phyloP scores from a whole-genome alignment of 2,888 invertebrate genomes.

The Lutraria lutraria region DNA sequence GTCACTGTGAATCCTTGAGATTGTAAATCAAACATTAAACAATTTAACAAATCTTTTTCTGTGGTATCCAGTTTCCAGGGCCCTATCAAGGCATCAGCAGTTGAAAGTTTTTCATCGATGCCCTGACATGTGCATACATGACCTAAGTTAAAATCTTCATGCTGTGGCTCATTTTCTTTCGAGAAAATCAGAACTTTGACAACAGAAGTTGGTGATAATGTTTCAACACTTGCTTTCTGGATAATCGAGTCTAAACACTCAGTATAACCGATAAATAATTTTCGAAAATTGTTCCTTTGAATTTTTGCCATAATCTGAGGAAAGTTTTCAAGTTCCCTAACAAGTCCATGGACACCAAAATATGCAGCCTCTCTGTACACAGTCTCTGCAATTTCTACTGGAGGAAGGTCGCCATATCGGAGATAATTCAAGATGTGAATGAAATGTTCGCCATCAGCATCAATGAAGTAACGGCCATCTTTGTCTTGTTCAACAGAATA shows the following conservation, averaged over 20 bases:
- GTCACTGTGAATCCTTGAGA: constrained; percentile 74
- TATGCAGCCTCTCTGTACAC: constrained; percentile 83
- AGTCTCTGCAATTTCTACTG: constrained; percentile 69
- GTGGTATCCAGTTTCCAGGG: constrained; percentile 69
- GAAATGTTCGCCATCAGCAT: constrained; percentile 83
- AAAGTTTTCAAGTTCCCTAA: constrained; percentile 76
- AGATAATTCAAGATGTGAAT: constrained; percentile 82
- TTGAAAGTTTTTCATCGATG: constrained; percentile 43
- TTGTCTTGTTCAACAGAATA: constrained; percentile 78
- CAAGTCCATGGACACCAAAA: constrained; percentile 80
- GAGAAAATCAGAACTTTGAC: constrained; percentile 64
- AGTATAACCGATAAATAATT: constrained; percentile 74
- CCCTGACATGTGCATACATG: constrained; percentile 68
- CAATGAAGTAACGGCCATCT: constrained; percentile 84
- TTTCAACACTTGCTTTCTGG: constrained; percentile 53
- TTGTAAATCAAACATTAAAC: constrained; percentile 72
- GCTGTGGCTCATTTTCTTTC: constrained; percentile 57
- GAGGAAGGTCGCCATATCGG: constrained; percentile 81
- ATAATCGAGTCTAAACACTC: constrained; percentile 71
- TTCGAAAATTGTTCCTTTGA: constrained; percentile 74
- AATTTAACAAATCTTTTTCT: constrained; percentile 76
- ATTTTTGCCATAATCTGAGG: constrained; percentile 76
- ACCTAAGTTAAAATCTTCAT: constrained; percentile 66
- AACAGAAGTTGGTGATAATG: constrained; percentile 62
- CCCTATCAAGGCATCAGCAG: constrained; percentile 70